Evolutionary conservation across 2,888 invertebrate genomes (phyloP).

Genomic region (Scaptomyza polygonia): DNA sequence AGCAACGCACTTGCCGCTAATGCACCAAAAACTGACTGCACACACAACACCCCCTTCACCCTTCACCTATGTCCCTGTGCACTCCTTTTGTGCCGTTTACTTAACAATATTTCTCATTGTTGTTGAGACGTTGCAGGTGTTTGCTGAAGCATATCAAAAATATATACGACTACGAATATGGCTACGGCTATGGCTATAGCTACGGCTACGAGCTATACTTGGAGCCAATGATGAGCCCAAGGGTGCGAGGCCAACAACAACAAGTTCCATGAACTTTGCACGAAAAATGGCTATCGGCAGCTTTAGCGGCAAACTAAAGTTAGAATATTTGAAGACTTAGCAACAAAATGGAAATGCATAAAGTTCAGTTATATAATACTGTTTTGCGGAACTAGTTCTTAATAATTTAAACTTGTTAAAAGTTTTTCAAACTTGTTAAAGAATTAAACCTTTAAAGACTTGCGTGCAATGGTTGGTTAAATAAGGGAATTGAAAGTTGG

Average conservation of each 20-base stretch:
- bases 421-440: too few relatives aligned
- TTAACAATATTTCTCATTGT: conserved; percentile 75
- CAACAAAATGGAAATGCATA: not conserved
- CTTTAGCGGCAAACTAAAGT: not conserved
- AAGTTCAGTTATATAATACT: not conserved
- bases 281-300: not conserved
- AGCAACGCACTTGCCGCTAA: conserved; percentile 67
- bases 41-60: conserved; percentile 7
- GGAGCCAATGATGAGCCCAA: conserved; percentile 4
- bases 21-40: conserved; percentile 67
- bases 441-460: too few relatives aligned
- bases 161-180: conserved; percentile 44
- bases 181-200: conserved; percentile 21
- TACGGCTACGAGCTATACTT: conserved; percentile 1
- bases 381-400: not conserved
- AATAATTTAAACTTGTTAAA: too few relatives aligned
- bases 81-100: conserved; percentile 57
- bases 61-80: not conserved
- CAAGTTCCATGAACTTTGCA: conserved; percentile 11
- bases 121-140: conserved; percentile 80
- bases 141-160: conserved; percentile 75
- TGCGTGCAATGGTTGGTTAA: too few relatives aligned
- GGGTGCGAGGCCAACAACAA: conserved; percentile 7
- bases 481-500: too few relatives aligned
- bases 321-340: not conserved